Conservation (phyloP, 1,140 invertebrate genomes). For the Batillaria attramentaria region DNA sequence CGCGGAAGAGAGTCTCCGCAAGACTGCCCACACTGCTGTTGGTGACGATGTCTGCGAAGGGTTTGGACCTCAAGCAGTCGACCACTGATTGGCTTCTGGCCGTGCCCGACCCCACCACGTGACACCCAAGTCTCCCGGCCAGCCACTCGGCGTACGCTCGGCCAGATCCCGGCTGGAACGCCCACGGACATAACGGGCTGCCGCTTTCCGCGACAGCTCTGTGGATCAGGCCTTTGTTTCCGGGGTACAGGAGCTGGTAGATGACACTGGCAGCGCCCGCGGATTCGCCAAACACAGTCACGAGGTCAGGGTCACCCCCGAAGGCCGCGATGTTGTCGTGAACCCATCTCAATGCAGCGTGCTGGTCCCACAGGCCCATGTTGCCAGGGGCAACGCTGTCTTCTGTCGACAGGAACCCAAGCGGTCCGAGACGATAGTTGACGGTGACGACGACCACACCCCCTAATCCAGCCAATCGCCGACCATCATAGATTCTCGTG, state of each 20-base stretch:
- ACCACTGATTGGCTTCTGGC: neutral
- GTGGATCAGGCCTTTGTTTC: neutral
- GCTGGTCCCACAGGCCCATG: no score
- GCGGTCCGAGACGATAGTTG: no score
- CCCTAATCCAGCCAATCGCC: neutral
- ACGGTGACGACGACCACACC: constrained; percentile 1
- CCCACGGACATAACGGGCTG: neutral
- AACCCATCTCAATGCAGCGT: no score
- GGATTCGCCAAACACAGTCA: no score
- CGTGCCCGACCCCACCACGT: neutral
- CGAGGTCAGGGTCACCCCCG: no score
- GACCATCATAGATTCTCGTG: neutral
- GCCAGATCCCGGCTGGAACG: neutral
- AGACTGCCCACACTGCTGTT: neutral
- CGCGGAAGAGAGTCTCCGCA: neutral
- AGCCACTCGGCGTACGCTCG: neutral
- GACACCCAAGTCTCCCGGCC: neutral
- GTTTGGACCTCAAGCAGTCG: neutral
- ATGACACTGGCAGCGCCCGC: no score
- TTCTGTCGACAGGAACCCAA: no score
- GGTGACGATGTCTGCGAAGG: neutral
- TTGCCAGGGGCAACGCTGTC: no score
- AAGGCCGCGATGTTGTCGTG: no score
- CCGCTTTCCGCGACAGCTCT: neutral
- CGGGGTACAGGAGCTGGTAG: neutral